Evolutionary conservation across 2,888 invertebrate species (phyloP).

Genomic region (Rotaria socialis): DNA sequence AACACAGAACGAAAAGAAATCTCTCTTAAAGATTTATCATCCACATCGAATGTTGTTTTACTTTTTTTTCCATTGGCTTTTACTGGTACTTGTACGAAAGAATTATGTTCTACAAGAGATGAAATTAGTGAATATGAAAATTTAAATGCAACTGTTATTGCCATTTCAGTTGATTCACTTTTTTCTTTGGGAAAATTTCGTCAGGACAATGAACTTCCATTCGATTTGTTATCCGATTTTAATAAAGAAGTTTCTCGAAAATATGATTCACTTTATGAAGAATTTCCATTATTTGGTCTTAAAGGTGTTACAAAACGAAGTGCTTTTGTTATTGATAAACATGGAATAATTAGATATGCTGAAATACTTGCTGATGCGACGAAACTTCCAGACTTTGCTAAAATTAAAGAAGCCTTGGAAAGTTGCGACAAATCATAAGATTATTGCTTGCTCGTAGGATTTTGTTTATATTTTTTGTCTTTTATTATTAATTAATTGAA

Average conservation of each 20-base stretch:
- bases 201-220: background rate
- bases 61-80: conserved; percentile 17
- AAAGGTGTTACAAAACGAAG: conserved; percentile 18
- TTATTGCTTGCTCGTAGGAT: too few species aligned
- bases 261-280: background rate
- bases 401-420: background rate
- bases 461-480: too few species aligned
- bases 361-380: background rate
- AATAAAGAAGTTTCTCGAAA: background rate
- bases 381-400: background rate
- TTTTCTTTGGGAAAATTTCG: background rate
- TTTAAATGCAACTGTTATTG: background rate
- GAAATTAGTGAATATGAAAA: background rate
- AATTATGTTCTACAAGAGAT: conserved; percentile 11
- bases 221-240: conserved; percentile 18
- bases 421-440: too few species aligned
- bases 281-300: background rate
- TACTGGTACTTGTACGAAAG: background rate
- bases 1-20: background rate
- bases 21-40: background rate
- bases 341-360: background rate
- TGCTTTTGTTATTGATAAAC: background rate
- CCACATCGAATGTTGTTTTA: background rate
- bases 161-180: background rate
- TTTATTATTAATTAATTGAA: too few species aligned